Conservation (phyloP, 2,888 invertebrate genomes). For the Apotomis turbidana region DNA sequence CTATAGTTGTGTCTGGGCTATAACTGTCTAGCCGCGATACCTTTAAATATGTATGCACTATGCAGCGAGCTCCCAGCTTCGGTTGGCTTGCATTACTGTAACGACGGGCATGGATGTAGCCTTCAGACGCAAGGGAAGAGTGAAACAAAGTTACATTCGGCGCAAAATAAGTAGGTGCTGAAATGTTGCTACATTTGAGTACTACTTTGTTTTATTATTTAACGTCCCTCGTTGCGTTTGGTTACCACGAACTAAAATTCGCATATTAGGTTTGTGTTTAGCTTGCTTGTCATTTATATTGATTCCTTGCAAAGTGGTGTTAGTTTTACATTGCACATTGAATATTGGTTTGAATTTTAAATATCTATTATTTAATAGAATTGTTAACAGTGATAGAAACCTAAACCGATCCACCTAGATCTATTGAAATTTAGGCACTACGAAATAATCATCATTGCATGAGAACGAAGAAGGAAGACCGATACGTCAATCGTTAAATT, state of each 20-base stretch:
- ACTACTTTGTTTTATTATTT: background rate
- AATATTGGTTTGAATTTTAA: no score
- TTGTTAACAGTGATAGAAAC: no score
- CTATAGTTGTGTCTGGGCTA: background rate
- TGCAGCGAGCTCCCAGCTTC: slow-evolving; percentile 11
- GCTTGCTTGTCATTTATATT: background rate
- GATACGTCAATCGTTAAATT: no score
- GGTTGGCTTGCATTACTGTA: slow-evolving; percentile 19
- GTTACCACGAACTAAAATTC: background rate
- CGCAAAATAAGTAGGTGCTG: background rate
- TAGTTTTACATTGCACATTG: no score
- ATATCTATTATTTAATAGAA: no score
- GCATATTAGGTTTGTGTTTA: background rate
- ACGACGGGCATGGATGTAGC: slow-evolving; percentile 17
- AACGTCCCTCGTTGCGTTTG: background rate
- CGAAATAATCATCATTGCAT: no score
- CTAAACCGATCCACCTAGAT: no score
- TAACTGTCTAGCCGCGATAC: slow-evolving; percentile 15
- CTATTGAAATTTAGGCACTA: no score
- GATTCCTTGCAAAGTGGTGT: no score
- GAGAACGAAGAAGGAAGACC: no score
- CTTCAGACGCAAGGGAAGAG: background rate
- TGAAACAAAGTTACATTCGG: slow-evolving; percentile 2
- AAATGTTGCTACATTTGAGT: slow-evolving; percentile 4
- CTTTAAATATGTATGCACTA: slow-evolving; percentile 22